phyloP scores from a whole-genome alignment of 2,113 vertebrate species.

The Heterochromis multidens region DNA sequence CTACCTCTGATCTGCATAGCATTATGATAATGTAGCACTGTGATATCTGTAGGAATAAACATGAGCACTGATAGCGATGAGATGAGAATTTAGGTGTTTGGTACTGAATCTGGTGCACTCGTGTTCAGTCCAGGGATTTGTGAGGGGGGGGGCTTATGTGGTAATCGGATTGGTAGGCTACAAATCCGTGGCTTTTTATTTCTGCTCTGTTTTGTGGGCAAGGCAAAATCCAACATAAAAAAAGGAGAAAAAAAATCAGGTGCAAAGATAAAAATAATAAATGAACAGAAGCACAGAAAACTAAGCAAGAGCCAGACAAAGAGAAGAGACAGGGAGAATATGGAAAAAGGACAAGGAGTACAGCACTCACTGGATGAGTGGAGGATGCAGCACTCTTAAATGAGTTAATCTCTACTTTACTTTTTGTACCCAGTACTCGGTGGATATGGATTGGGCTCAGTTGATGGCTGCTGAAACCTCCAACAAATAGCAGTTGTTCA shows the following conservation, averaged over 20 bases:
- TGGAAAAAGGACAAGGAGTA: background rate
- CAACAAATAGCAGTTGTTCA: background rate
- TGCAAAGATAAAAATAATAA: background rate
- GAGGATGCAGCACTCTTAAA: background rate
- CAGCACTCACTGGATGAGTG: background rate
- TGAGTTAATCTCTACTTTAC: background rate
- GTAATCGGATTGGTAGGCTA: constrained; percentile 58
- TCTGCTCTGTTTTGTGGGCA: constrained; percentile 7
- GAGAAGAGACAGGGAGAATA: background rate
- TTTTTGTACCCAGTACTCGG: background rate
- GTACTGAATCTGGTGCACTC: constrained; percentile 7
- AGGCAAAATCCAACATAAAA: background rate
- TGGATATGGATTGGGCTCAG: background rate
- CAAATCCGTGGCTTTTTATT: constrained; percentile 21
- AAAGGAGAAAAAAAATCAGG: background rate
- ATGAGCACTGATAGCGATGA: constrained; percentile 33
- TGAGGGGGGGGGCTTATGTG: constrained; percentile 15
- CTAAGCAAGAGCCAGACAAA: background rate
- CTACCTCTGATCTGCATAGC: constrained; percentile 30
- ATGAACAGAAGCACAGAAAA: background rate
- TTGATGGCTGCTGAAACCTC: background rate
- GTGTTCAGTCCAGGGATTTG: constrained; percentile 48
- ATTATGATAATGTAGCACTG: constrained; percentile 22
- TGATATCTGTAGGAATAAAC: constrained; percentile 41
- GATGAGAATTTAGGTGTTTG: constrained; percentile 36